These are phyloP conservation scores for Athalia rosae DNA, from an alignment of 2,888 invertebrate genomes.

Conservation along the genomic window DNA sequence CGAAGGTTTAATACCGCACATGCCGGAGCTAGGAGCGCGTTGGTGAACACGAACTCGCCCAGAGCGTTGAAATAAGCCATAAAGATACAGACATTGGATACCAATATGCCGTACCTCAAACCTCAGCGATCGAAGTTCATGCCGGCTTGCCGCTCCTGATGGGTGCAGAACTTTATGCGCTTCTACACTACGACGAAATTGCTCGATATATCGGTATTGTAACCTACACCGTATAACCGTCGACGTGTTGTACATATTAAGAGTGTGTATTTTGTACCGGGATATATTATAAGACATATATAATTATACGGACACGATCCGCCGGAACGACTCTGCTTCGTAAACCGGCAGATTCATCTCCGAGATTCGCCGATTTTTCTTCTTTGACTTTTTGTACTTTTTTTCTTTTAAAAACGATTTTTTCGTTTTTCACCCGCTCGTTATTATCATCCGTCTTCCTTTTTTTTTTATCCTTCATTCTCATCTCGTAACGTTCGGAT, in stretches of 20 bases:
- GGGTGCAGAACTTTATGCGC: no score
- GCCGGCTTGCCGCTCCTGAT: no score
- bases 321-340: slow-evolving; percentile 52
- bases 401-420: background rate
- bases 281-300: slow-evolving; percentile 49
- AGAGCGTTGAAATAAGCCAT: slow-evolving; percentile 70
- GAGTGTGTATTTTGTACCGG: slow-evolving; percentile 62
- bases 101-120: background rate
- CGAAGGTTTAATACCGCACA: background rate
- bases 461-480: background rate
- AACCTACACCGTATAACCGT: background rate
- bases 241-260: slow-evolving; percentile 45
- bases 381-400: background rate
- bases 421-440: background rate
- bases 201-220: background rate
- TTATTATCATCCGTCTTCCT: background rate
- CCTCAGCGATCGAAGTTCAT: background rate
- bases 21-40: slow-evolving; percentile 51
- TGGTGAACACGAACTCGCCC: slow-evolving; percentile 68
- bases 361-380: slow-evolving; percentile 54
- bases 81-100: slow-evolving; percentile 67
- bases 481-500: background rate
- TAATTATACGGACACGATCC: slow-evolving; percentile 61
- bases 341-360: slow-evolving; percentile 63
- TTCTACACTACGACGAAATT: no score